A percentile compares a stretch with the other conserved stretches of the same genome.
Conservation (phyloP, 2,797 vertebrate species). For the Alca torda region DNA sequence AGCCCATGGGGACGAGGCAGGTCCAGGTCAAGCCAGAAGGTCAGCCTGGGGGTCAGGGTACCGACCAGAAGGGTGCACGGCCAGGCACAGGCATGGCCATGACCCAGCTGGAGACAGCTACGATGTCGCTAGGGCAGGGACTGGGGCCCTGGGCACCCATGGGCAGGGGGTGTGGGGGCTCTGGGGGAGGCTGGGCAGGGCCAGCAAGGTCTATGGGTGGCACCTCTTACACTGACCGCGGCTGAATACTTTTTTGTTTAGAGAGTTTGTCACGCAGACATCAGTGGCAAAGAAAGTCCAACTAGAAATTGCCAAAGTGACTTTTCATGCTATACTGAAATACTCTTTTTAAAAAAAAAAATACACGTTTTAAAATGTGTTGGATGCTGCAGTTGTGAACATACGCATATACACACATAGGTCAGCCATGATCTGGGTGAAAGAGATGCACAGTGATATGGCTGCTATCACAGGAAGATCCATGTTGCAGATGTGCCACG, state of each 20-base stretch:
- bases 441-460: not conserved
- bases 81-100: not conserved
- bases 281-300: not conserved
- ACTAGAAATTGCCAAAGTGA: not conserved
- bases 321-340: not conserved
- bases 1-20: fast-evolving
- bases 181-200: not conserved
- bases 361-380: not conserved
- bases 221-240: not conserved
- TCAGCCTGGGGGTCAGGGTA: not conserved
- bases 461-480: not conserved
- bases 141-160: not conserved
- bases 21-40: not conserved
- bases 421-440: not conserved
- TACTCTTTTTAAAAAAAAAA: not conserved
- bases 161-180: not conserved
- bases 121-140: not conserved
- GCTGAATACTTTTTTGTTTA: not conserved
- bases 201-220: not conserved
- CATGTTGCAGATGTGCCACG: not conserved
- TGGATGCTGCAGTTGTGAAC: not conserved
- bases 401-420: not conserved
- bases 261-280: not conserved
- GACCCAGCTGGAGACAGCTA: not conserved
- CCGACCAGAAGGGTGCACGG: not conserved